Base-by-base conservation (phyloP, 2,888 invertebrate species). In the Griposia aprilina region DNA sequence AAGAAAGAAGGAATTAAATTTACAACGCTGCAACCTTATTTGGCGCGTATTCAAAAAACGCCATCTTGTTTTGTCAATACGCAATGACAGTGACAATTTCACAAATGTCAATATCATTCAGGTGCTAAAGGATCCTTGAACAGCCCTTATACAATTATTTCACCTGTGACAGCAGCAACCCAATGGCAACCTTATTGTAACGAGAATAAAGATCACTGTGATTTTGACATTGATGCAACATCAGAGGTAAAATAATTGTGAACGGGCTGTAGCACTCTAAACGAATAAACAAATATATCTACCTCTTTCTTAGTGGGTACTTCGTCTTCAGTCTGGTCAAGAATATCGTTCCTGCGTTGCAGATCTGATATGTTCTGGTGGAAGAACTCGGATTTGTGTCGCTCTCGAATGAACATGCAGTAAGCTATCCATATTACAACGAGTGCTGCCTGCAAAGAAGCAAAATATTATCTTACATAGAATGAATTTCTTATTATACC, bases 351-450 rank as follows among this genome's bases (percentile, higher is more conserved):
- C 76, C 88, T 93, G 20, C 90, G 91, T 69, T 93, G 89, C 30
- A 96, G 74, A 83, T 96, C 96, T 0, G 93, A 87, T 84, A 97
- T 94, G 41, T 93, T 92, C 84, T 94, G 94, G 41, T 96, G 96
- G 76, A 92, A 91, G 30, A 73, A 82, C 77, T 95, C 95, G 0
- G 95, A 93, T 80, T 94, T 96, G 84, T 95, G 95, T 45, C 94
- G 91, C 80, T 97, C 96, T 76, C 93, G 93, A 78, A 94, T 90
- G 86, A 97, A 97, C 96, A 97, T 95, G 87, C 96, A 96, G 89
- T 94, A 96, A 8, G 94, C 92, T 90, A 97, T 94, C 95, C 95
- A 96, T 59, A 89, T 89, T 48, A 96, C 76, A 57, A 96, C 93
- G 23, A 96, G 80, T 30, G 90, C 91, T 36, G 96, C 95, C 96